phyloP scores from a whole-genome alignment of 1,140 invertebrate species.

The Metopolophium dirhodum region DNA sequence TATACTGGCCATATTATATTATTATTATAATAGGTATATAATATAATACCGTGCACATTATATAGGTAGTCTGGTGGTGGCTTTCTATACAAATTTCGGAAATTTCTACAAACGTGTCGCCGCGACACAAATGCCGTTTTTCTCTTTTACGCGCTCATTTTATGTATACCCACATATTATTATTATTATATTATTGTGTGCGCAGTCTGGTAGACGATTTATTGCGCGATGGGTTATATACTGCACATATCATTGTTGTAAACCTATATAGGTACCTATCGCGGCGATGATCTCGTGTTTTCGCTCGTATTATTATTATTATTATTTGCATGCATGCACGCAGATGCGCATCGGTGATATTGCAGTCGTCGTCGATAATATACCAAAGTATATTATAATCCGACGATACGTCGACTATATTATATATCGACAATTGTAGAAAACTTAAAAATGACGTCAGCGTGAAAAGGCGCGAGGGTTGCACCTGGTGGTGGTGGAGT shows the following conservation, averaged over 20 bases:
- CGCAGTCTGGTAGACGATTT: constrained; percentile 1
- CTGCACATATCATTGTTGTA: constrained; percentile 6
- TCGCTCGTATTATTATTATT: neutral
- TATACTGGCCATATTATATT: neutral
- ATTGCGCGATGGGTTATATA: neutral
- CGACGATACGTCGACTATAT: neutral
- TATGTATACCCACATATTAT: no score
- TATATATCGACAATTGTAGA: neutral
- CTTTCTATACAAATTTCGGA: neutral
- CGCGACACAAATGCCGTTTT: neutral
- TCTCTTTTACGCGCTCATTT: neutral
- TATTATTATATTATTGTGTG: neutral
- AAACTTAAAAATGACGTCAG: neutral
- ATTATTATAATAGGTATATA: no score
- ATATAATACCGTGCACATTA: no score
- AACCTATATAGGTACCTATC: constrained; percentile 2
- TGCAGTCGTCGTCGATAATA: neutral
- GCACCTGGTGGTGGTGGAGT: neutral
- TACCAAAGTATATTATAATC: no score
- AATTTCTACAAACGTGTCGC: neutral
- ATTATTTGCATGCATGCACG: neutral
- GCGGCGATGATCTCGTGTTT: neutral
- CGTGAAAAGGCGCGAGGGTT: neutral
- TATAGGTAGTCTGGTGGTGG: no score
- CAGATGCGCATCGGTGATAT: constrained; percentile 6